Evolutionary conservation across 2,888 invertebrate species (phyloP).

Genomic region (Coelopa pilipes): DNA sequence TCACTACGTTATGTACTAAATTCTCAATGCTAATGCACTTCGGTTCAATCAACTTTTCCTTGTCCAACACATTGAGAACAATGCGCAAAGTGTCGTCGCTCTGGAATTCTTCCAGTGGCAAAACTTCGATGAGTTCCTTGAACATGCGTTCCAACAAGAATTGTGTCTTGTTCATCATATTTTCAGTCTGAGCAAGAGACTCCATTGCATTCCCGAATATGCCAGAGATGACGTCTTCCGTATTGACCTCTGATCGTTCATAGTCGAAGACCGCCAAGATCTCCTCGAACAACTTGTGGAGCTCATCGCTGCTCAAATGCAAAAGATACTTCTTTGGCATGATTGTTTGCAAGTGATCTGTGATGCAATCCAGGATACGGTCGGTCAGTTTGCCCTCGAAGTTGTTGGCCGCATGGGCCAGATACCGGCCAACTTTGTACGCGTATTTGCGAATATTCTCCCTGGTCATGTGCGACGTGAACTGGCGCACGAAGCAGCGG

Average conservation of each 20-base stretch:
- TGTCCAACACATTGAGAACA: slow-evolving; percentile 54
- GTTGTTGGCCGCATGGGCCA: slow-evolving; percentile 62
- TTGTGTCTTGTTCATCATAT: slow-evolving; percentile 57
- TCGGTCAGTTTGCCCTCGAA: slow-evolving; percentile 60
- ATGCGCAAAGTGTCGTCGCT: slow-evolving; percentile 52
- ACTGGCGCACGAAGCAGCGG: slow-evolving; percentile 55
- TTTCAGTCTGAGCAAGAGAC: slow-evolving; percentile 46
- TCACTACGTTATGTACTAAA: slow-evolving; percentile 50
- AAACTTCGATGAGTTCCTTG: slow-evolving; percentile 57
- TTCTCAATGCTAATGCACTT: slow-evolving; percentile 57
- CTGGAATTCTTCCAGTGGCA: slow-evolving; percentile 60
- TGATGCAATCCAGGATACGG: slow-evolving; percentile 58
- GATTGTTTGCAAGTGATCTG: slow-evolving; percentile 58
- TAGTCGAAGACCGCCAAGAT: slow-evolving; percentile 58
- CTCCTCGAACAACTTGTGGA: slow-evolving; percentile 59
- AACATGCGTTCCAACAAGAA: slow-evolving; percentile 56
- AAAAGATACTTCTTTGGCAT: slow-evolving; percentile 62
- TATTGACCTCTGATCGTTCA: slow-evolving; percentile 59
- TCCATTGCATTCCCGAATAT: slow-evolving; percentile 57
- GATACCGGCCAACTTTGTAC: slow-evolving; percentile 57
- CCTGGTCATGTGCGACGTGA: slow-evolving; percentile 52
- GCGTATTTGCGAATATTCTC: slow-evolving; percentile 59
- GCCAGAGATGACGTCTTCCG: slow-evolving; percentile 57
- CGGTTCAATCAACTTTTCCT: slow-evolving; percentile 55
- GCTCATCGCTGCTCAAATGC: slow-evolving; percentile 55